A percentile compares a stretch with the other conserved stretches of the same genome.
Conservation (phyloP, 2,888 invertebrate species). For the Aleiodes leptofemur region DNA sequence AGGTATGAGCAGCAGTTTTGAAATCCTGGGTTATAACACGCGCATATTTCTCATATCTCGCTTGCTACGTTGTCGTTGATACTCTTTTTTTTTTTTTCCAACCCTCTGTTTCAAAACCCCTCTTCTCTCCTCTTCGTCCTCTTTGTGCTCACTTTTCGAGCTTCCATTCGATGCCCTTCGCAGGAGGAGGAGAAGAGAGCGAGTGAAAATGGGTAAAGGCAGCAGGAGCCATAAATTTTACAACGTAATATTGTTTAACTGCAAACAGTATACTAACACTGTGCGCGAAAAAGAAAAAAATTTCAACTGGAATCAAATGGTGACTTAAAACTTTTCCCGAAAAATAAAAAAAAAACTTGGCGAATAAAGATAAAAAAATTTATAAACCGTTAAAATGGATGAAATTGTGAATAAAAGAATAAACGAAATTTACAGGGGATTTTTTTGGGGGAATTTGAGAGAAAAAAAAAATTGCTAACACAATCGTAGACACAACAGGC, state of each 20-base stretch:
- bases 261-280: constrained; percentile 70
- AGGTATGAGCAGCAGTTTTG: constrained; percentile 35
- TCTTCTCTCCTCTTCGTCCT: neutral
- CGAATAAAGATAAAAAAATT: constrained; percentile 48
- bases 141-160: constrained; percentile 48
- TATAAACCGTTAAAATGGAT: constrained; percentile 3
- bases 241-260: constrained; percentile 74
- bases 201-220: constrained; percentile 27
- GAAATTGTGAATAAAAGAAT: constrained; percentile 3
- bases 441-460: constrained; percentile 2
- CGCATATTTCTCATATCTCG: constrained; percentile 72
- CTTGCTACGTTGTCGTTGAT: constrained; percentile 60
- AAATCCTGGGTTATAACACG: constrained; percentile 57
- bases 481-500: constrained; percentile 15
- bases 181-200: constrained; percentile 33
- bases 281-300: constrained; percentile 31
- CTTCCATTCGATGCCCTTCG: constrained; percentile 47
- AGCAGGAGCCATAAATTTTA: constrained; percentile 70
- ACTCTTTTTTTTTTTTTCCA: constrained; percentile 52
- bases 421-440: neutral
- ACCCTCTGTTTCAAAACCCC: constrained; percentile 27
- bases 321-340: too few relatives aligned
- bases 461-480: neutral
- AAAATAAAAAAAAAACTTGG: constrained; percentile 60
- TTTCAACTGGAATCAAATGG: too few relatives aligned